Conservation (phyloP, 2,888 invertebrate genomes). For the Calephelis perditalis region DNA sequence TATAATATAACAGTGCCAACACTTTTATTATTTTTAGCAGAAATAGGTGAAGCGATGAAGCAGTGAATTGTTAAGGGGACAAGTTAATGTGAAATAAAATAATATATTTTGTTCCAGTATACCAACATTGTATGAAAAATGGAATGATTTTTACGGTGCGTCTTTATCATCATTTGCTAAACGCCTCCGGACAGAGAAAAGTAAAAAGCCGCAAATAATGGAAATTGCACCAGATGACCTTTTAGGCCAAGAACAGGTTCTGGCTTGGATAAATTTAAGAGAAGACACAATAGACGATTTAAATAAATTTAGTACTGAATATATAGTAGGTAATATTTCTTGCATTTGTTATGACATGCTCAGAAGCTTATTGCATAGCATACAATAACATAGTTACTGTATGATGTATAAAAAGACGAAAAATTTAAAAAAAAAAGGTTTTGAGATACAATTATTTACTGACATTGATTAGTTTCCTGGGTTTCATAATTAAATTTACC, state of each 20-base stretch:
- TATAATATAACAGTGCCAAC: too few species aligned
- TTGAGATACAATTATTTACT: too few species aligned
- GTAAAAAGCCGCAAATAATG: constrained; percentile 82
- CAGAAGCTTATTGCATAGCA: too few species aligned
- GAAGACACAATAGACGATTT: constrained; percentile 80
- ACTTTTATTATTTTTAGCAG: too few species aligned
- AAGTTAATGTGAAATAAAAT: too few species aligned
- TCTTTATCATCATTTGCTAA: constrained; percentile 83
- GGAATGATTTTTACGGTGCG: constrained; percentile 89
- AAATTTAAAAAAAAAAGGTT: too few species aligned
- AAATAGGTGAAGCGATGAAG: too few species aligned
- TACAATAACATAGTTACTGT: too few species aligned
- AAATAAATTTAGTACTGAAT: constrained; percentile 76
- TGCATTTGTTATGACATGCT: neutral
- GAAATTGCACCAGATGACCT: constrained; percentile 76
- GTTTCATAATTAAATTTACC: too few species aligned
- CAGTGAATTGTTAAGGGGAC: too few species aligned
- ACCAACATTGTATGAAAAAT: constrained; percentile 83
- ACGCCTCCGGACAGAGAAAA: constrained; percentile 80
- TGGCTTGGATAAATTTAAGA: constrained; percentile 83
- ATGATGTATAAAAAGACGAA: too few species aligned
- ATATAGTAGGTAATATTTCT: constrained; percentile 69
- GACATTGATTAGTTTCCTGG: too few species aligned
- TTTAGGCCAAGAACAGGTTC: constrained; percentile 79
- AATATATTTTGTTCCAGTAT: constrained; percentile 55